Base-by-base conservation (phyloP, 92 coral and sea anemone species). In the Porites rus region DNA sequence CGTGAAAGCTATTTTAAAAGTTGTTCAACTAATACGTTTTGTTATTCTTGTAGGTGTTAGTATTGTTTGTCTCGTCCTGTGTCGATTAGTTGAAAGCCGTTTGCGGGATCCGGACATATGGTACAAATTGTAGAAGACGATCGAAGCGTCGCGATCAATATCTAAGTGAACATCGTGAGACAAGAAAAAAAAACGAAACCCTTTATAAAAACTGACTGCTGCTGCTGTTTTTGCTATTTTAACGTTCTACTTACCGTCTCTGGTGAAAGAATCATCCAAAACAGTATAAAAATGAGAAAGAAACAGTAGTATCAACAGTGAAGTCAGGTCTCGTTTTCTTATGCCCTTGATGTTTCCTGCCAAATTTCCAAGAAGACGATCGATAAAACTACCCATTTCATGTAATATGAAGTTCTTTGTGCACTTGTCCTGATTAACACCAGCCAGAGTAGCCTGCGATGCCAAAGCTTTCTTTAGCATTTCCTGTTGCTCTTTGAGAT, bases 211-310 rank as follows among this genome's bases (percentile, higher is more conserved):
- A n/a, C n/a, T 58, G n/a, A 62, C n/a, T 11, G 1, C 20, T 18
- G 1, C 13, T 4, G 20, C 8, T 16, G 17, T 18, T 62, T 62
- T 16, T 7, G 66, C 3, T 0, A n/a, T 31, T 19, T 28, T 5
- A 0, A 38, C 46, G 46, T 56, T 11, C 14, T 12, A 58, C 85
- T 81, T 31, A 81, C 85, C 77, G 6, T 69, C 85, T 56, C 72
- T 71, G 67, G 12, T 21, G 16, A 18, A 81, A 54, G 85, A 58
- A 43, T 69, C 58, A 58, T 70, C 85, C 68, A 81, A 81, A 81
- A 81, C 28, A 54, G 25, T 16, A 3, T 20, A 69, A 22, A 12
- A 70, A 2, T n/a, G 56, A 24, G 51, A 81, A 7, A 81, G 65
- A 9, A 81, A 58, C 69, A 81, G 18, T 4, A 81, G 8, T 46